These are phyloP conservation scores for Nibea coibor DNA, from an alignment of 2,113 vertebrate genomes.

Conservation along the genomic window DNA sequence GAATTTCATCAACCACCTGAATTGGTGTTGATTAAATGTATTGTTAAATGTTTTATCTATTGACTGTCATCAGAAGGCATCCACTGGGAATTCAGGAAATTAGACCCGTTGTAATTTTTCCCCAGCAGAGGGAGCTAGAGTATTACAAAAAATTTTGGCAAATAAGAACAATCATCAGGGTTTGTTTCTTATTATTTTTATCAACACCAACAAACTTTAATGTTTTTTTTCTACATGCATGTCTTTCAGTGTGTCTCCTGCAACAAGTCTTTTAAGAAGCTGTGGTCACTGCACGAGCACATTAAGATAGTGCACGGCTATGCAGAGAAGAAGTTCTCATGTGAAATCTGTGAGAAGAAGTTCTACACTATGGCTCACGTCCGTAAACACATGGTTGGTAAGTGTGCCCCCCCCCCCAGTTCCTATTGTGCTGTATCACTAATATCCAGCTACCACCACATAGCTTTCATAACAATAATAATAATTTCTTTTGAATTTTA, in stretches of 20 bases:
- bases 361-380: constrained; percentile 99
- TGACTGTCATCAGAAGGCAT: background rate
- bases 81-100: background rate
- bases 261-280: constrained; percentile 99
- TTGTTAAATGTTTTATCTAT: background rate
- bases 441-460: background rate
- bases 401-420: constrained; percentile 72
- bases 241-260: constrained; percentile 93
- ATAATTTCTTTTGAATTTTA: background rate
- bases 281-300: constrained; percentile 99
- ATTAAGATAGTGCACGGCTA: constrained; percentile 99
- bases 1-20: background rate
- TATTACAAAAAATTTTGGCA: background rate
- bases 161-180: background rate
- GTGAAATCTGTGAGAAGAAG: constrained; percentile 99
- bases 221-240: constrained; percentile 17
- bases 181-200: background rate
- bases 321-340: constrained; percentile 98
- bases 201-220: background rate
- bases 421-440: background rate
- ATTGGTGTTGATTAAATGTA: background rate
- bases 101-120: background rate
- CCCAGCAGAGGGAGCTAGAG: constrained; percentile 77
- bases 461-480: background rate
- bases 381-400: constrained; percentile 98